Evolutionary conservation across 2,888 invertebrate species (phyloP), one percentile per base, ranked within the genome.

Genomic region (Sminthurides aquaticus): DNA sequence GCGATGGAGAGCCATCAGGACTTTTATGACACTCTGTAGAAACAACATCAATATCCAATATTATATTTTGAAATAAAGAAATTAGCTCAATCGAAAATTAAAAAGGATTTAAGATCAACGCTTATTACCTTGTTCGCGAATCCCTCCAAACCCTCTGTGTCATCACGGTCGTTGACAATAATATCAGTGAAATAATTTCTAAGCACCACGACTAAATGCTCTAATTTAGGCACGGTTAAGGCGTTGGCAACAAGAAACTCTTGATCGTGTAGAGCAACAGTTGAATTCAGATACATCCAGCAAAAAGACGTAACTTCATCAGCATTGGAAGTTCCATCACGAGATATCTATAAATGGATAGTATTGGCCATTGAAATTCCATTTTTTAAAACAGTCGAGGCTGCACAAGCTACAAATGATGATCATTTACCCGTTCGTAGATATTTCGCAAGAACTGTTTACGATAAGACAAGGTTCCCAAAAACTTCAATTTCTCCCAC

Each of bases 1-100:
- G 20, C 87, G 88, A 80, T 96, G 89, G 67, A 97, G 81, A 74
- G 89, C 88, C 64, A 89, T 85, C 3, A 94, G 80, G 18, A 64
- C 28, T 34, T 43, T 49, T 3, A 64, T 59, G 25, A 59, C 59
- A n/a, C 49, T 59, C 64, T 64, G 34, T 18, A 54, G 56, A 2
- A 18, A 24, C 5, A 28, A 20, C 15, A 52, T 52, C 5, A 34
- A 11, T 11, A 34, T 34, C 15, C 5, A 34, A 34, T 34, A 34
- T n/a, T n/a, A n/a, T n/a, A n/a, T n/a, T n/a, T n/a, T n/a, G 43
- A 34, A 11, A 15, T 15, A 34, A 34, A 15, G 15, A 15, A 11
- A 34, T 5, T 15, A 34, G 5, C 8, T 11, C 43, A 34, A 34
- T 11, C 5, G 43, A 34, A 34, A 5, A 5, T 11, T 34, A 15